phyloP scores from a whole-genome alignment of 2,113 vertebrate genomes.

The Strix uralensis region DNA sequence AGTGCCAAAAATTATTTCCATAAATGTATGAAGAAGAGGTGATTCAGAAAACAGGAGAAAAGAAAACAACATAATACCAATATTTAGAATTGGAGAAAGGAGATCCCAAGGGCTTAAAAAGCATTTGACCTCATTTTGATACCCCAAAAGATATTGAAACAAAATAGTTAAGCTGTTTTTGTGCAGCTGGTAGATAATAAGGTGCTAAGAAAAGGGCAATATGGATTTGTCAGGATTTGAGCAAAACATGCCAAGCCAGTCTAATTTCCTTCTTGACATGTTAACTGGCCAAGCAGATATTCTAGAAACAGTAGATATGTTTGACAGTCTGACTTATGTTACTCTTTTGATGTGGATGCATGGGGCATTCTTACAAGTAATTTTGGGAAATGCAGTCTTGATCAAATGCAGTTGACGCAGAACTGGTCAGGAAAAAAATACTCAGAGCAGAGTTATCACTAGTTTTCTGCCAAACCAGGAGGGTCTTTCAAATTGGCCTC shows the following conservation, averaged over 20 bases:
- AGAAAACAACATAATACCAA: neutral
- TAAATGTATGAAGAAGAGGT: neutral
- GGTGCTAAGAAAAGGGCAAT: neutral
- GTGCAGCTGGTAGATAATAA: neutral
- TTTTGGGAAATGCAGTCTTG: neutral
- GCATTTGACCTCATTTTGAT: neutral
- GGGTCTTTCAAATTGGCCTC: neutral
- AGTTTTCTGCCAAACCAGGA: neutral
- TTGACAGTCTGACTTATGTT: neutral
- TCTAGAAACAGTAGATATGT: neutral
- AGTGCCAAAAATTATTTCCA: neutral
- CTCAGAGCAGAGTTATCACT: neutral
- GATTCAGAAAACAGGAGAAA: neutral
- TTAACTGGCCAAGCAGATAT: neutral
- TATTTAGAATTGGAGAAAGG: neutral
- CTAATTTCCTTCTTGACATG: neutral
- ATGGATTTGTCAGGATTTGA: constrained; percentile 42
- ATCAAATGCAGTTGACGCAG: neutral
- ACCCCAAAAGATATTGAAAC: neutral
- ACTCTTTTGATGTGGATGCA: neutral
- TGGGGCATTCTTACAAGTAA: neutral
- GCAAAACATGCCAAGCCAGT: neutral
- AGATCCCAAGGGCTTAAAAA: neutral
- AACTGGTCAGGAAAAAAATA: neutral
- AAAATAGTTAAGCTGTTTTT: neutral